These are phyloP conservation scores for Hassar affinis DNA, from an alignment of 2,113 vertebrate species.

Conservation along the genomic window DNA sequence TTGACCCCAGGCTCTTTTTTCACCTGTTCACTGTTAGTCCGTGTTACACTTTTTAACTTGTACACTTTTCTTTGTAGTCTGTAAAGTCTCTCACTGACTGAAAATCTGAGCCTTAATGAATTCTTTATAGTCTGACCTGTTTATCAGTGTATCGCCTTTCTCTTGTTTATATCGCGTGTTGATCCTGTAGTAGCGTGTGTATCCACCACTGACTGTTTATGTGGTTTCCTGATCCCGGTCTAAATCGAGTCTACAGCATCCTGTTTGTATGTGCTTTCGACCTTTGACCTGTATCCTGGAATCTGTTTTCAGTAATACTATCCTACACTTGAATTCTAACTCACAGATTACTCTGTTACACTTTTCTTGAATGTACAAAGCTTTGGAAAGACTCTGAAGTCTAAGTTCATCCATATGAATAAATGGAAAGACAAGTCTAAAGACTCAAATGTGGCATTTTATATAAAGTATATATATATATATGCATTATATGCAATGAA, in stretches of 20 bases:
- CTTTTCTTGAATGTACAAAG: neutral
- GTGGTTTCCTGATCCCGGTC: constrained; percentile 18
- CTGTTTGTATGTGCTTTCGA: constrained; percentile 20
- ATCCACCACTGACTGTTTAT: constrained; percentile 2
- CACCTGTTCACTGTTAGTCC: neutral
- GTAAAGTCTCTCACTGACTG: neutral
- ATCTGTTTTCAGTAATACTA: constrained; percentile 3
- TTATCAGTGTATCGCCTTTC: constrained; percentile 1
- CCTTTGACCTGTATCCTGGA: constrained; percentile 19
- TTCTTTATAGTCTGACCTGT: neutral
- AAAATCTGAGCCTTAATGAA: neutral
- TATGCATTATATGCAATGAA: too few species aligned
- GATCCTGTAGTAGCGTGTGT: constrained; percentile 9
- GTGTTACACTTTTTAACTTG: neutral
- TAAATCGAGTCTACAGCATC: constrained; percentile 21
- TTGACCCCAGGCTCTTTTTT: neutral
- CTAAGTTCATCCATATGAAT: neutral
- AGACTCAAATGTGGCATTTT: neutral
- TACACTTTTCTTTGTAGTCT: neutral
- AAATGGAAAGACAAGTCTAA: neutral
- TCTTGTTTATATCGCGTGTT: neutral
- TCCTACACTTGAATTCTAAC: neutral
- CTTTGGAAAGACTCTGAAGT: neutral
- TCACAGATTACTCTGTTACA: neutral
- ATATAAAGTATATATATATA: too few species aligned